Base-by-base conservation (phyloP, 2,797 vertebrate genomes). In the Ptychobarbus kaznakovi region DNA sequence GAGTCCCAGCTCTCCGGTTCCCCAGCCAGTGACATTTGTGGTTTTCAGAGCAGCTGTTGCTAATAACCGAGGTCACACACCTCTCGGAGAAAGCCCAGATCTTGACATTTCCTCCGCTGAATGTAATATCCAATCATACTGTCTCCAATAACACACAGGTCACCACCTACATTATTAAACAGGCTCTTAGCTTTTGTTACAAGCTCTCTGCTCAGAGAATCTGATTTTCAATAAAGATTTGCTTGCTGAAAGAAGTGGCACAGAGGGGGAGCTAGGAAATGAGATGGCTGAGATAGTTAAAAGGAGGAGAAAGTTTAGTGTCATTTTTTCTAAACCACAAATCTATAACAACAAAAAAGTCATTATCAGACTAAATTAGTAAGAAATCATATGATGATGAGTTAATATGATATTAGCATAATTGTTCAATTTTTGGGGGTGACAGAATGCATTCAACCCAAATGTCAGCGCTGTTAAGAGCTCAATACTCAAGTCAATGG, bases 111-210 rank as follows among this genome's bases (percentile, higher is more conserved):
- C 79, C 88, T 89, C 61, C 86, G 58, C 84, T 88, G 81, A 87
- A 87, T 83, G 87, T 87, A 90, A 89, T 89, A 88, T 89, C 87
- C 88, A 88, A 90, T 90, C 90, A 89, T 73, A 88, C 84, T 86
- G 84, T 88, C 88, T 89, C 87, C 87, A 90, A 88, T 90, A 90
- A 89, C 87, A 89, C 58, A 51, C 76, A 86, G 84, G 90, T 86
- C 87, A 87, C 84, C 80, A 87, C 90, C 90, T 89, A 89, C 82
- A 89, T 87, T 89, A 90, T 90, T 89, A 89, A 90, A 86, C 88
- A 89, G 87, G 84, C 86, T 74, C 90, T 88, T 87, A 79, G 86
- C 86, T 88, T 90, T 88, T 87, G 86, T 89, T 88, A 76, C 84
- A 88, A 87, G 81, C 85, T 82, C 66, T 76, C 66, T 74, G 51